Conservation (phyloP, 2,797 vertebrate genomes). For the Peromyscus eremicus region DNA sequence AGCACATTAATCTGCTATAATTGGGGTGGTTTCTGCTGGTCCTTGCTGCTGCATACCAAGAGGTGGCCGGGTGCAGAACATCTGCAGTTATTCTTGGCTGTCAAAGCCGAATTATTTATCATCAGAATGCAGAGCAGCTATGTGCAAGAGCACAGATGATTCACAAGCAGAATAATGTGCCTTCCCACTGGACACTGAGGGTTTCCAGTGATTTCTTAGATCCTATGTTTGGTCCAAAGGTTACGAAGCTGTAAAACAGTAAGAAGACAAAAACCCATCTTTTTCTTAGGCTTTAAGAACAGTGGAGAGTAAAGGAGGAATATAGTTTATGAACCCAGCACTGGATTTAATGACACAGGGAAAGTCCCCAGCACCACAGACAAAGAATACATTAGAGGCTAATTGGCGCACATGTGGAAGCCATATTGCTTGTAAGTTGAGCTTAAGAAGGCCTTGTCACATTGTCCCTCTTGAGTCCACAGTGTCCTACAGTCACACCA, state of each 20-base stretch:
- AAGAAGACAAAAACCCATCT: not conserved
- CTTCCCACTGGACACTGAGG: not conserved
- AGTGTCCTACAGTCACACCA: not conserved
- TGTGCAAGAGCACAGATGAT: not conserved
- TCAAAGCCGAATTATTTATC: slow-evolving; percentile 79
- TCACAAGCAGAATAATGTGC: not conserved
- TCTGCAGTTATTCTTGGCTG: slow-evolving; percentile 81
- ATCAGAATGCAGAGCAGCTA: slow-evolving; percentile 75
- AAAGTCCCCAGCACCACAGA: slow-evolving; percentile 7
- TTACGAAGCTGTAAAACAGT: not conserved
- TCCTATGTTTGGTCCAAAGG: not conserved
- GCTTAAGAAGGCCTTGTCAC: not conserved
- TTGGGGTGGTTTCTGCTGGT: slow-evolving; percentile 58
- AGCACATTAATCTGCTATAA: slow-evolving; percentile 69
- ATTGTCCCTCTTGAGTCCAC: not conserved
- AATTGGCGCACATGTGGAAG: not conserved
- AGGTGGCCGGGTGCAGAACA: slow-evolving; percentile 75
- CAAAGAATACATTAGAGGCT: not conserved
- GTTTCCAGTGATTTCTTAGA: not conserved
- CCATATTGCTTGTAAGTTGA: not conserved
- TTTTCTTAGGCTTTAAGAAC: not conserved
- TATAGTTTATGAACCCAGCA: not conserved
- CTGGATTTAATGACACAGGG: not conserved
- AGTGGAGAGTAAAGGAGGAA: slow-evolving; percentile 8
- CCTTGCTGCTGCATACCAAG: slow-evolving; percentile 69